Base-by-base conservation (phyloP, 2,113 vertebrate species). In the Fregata magnificens region DNA sequence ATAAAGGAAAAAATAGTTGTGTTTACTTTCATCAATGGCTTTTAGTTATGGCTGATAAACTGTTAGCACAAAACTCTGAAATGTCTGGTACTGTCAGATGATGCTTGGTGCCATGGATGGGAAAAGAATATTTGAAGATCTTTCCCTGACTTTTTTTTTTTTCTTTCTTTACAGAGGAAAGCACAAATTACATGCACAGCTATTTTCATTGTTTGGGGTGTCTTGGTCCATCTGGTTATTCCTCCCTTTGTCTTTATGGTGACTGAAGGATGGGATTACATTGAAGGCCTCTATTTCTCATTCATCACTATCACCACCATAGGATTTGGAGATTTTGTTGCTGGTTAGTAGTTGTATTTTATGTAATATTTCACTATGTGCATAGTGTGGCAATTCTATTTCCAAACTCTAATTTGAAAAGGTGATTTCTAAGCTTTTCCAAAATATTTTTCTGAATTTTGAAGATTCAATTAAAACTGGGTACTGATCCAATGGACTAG, bases 241-340 rank as follows among this genome's bases (percentile, higher is more conserved):
- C 99, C 99, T 25, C 99, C 99, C 38, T 99, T 99, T 73, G 98
- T 99, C 34, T 99, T 99, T 94, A 99, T 99, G 99, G 98, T 98
- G 82, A 99, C 99, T 9, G 99, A 99, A 97, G 99, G 99, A 69
- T 99, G 99, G 99, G 84, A 98, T 76, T 99, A 99, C 79, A 98
- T 99, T 10, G 99, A 99, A 96, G 99, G 99, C 55, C 98, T 99
- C 93, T 99, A 99, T 96, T 99, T 99, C 97, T 99, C 99, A 34
- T 99, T 99, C 89, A 99, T 99, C 96, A 99, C 99, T 72, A 99
- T 99, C 97, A 99, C 99, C 76, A 99, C 99, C 84, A 99, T 99
- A 81, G 99, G 99, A 92, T 99, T 99, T 88, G 99, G 99, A 63
- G 99, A 99, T 97, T 98, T 99, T 50, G 99, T 99, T 63, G 99